These are phyloP conservation scores for Ypsolopha scabrella DNA, from an alignment of 2,888 invertebrate genomes.

Conservation along the genomic window DNA sequence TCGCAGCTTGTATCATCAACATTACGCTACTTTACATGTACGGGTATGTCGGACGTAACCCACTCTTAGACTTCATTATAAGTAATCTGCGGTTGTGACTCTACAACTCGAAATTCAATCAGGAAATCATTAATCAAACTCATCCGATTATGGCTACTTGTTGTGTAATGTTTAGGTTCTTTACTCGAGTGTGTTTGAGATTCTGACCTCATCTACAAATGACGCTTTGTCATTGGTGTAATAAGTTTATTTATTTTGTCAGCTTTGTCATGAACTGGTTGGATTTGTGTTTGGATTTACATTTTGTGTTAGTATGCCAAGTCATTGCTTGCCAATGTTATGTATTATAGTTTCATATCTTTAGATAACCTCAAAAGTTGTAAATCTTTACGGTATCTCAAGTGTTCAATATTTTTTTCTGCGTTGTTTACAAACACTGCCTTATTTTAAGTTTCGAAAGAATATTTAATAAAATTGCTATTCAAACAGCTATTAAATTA, in stretches of 20 bases:
- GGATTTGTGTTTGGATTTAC: too few species aligned
- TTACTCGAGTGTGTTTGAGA: neutral
- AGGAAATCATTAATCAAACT: neutral
- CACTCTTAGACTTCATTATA: neutral
- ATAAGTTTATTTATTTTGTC: constrained; percentile 19
- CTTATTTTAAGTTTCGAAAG: too few species aligned
- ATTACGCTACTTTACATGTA: neutral
- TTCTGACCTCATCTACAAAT: constrained; percentile 6
- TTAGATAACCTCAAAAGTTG: too few species aligned
- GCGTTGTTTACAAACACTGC: too few species aligned
- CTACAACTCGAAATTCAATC: neutral
- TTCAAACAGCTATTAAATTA: too few species aligned
- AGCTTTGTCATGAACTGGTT: too few species aligned
- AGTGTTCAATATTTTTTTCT: too few species aligned
- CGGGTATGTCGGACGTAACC: neutral
- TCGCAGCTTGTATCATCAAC: neutral
- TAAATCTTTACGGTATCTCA: too few species aligned
- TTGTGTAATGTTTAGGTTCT: constrained; percentile 7
- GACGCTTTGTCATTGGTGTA: constrained; percentile 5
- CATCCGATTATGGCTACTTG: neutral
- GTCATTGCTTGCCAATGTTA: too few species aligned
- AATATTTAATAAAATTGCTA: too few species aligned
- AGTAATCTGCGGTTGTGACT: neutral
- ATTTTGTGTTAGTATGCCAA: too few species aligned
- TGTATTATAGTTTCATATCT: too few species aligned